Base-by-base conservation (phyloP, 2,888 invertebrate genomes). In the Achlya flavicornis region DNA sequence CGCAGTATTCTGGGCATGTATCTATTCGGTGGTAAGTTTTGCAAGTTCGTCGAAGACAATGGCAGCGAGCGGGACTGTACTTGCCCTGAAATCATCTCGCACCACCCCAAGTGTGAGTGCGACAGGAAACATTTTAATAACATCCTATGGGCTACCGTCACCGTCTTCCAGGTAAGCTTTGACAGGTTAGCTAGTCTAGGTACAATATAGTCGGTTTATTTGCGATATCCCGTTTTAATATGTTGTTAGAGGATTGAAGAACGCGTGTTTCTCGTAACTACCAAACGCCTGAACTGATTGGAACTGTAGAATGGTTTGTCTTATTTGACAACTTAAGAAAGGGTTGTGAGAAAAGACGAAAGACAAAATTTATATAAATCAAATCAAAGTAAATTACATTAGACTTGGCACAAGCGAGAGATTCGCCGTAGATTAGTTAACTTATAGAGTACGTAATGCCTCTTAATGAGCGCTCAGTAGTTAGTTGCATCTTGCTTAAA, bases 11-110 rank as follows among this genome's bases (percentile, higher is more conserved):
- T 99, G 96, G 99, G 99, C 95, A 99, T 98, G 98, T 98, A 98
- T 96, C 97, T 99, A 95, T 99, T 99, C 96, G 98, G 98, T 95
- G 98, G 98, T 97, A 98, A 98, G 97, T 98, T 99, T 98, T 98
- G 98, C 97, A 98, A 98, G 96, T 97, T 96, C 96, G 96, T 96
- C 95, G 97, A 98, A 95, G 97, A 97, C 91, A 95, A 95, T 89
- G 96, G 96, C 93, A 94, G 94, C 92, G 96, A 96, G 94, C 96
- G 97, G 91, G 97, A 97, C 94, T 99, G 99, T 95, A 97, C 97
- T 93, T 99, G 98, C 95, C 96, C 96, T 89, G 97, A 98, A 95
- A 97, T 97, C 94, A 95, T 97, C 91, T 96, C 97, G 91, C 96
- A 96, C 92, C 97, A 97, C 94, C 96, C 97, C 90, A 95, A 96